These are phyloP conservation scores for Mormoops blainvillei DNA, from an alignment of 2,113 vertebrate genomes.

Conservation along the genomic window DNA sequence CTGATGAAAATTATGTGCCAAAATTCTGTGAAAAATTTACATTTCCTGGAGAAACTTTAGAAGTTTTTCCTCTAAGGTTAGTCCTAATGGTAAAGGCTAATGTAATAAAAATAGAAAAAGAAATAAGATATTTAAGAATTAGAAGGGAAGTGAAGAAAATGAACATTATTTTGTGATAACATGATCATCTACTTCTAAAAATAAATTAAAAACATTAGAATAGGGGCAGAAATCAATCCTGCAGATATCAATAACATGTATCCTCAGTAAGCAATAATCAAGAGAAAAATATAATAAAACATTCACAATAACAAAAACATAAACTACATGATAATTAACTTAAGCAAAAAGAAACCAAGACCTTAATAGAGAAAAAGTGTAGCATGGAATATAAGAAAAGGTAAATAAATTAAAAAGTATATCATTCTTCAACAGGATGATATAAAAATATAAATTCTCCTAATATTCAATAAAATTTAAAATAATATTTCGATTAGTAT, in stretches of 20 bases:
- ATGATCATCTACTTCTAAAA: background rate
- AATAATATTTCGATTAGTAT: background rate
- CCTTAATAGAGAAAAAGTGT: background rate
- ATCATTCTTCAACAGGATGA: background rate
- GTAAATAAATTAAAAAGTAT: background rate
- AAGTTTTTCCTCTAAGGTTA: background rate
- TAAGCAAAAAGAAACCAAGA: background rate
- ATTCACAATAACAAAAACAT: background rate
- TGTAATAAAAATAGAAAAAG: background rate
- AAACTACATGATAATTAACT: background rate
- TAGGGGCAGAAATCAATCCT: background rate
- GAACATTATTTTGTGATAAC: background rate
- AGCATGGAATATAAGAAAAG: background rate
- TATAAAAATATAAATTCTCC: background rate
- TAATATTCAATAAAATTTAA: background rate
- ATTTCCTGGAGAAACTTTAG: background rate
- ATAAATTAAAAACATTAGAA: background rate
- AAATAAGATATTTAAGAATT: background rate
- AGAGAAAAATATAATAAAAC: background rate
- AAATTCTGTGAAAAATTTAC: background rate
- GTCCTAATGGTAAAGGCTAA: background rate
- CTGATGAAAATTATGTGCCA: background rate
- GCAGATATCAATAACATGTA: background rate
- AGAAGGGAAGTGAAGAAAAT: background rate
- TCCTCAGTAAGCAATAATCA: background rate